These are phyloP conservation scores for Lutraria rhynchaena DNA, from an alignment of 1,140 invertebrate genomes.

Conservation along the genomic window DNA sequence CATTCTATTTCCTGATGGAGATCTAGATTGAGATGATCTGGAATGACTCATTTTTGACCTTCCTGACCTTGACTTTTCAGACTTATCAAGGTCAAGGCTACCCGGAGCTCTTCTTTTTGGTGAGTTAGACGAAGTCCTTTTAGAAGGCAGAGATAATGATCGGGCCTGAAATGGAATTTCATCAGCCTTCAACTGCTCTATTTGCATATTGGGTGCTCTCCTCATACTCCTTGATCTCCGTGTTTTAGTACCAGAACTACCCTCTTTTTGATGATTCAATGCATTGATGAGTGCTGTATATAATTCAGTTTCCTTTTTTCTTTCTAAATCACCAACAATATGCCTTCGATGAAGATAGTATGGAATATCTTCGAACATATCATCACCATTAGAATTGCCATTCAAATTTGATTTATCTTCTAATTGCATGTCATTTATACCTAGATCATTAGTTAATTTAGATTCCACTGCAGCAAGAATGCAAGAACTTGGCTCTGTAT, in stretches of 20 bases:
- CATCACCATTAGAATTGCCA: constrained; percentile 10
- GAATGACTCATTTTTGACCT: constrained; percentile 53
- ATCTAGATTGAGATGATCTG: constrained; percentile 64
- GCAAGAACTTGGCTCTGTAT: constrained; percentile 51
- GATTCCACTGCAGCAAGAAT: constrained; percentile 47
- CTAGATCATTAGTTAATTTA: constrained; percentile 1
- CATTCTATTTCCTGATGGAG: constrained; percentile 72
- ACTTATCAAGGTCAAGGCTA: not conserved
- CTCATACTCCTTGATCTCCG: constrained; percentile 62
- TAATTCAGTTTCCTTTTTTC: constrained; percentile 67
- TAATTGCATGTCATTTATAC: too few relatives aligned
- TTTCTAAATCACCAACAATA: constrained; percentile 66
- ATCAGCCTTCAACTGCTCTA: constrained; percentile 68
- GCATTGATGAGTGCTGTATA: constrained; percentile 62
- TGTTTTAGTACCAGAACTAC: not conserved
- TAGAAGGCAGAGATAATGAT: constrained; percentile 44
- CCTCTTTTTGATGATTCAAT: constrained; percentile 38
- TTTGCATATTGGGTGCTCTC: constrained; percentile 66
- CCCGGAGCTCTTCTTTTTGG: constrained; percentile 51
- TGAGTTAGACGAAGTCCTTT: constrained; percentile 40
- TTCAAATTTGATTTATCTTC: not conserved
- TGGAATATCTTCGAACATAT: constrained; percentile 82
- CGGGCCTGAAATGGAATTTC: constrained; percentile 55
- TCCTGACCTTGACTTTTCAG: constrained; percentile 20
- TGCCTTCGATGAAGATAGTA: constrained; percentile 81